Conservation (phyloP, 2,797 vertebrate species). For the Rachycentron canadum region DNA sequence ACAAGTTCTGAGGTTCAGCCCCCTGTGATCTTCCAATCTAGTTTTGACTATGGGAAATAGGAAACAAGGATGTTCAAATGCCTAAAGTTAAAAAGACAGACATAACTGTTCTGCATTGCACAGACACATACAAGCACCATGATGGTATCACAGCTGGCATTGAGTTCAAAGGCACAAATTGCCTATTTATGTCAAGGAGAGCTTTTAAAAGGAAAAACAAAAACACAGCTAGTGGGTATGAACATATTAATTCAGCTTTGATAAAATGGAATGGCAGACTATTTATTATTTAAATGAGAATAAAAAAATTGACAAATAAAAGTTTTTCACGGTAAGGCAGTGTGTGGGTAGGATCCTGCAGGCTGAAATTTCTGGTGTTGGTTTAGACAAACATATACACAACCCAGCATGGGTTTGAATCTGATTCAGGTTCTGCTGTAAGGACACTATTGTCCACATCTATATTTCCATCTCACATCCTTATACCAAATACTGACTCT, state of each 20-base stretch:
- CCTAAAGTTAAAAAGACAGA: constrained; percentile 41
- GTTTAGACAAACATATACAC: constrained; percentile 26
- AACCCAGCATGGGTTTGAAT: constrained; percentile 21
- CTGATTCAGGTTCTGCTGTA: constrained; percentile 2
- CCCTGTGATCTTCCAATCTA: constrained; percentile 48
- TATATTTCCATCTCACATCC: not conserved
- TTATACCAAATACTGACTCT: not conserved
- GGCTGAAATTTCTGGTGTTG: constrained; percentile 18
- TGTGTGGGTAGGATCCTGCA: constrained; percentile 11
- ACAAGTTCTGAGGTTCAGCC: constrained; percentile 53
- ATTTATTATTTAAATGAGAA: constrained; percentile 59
- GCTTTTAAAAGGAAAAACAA: constrained; percentile 59
- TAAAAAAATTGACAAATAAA: constrained; percentile 25
- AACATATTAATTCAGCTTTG: constrained; percentile 50
- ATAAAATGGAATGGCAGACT: constrained; percentile 27
- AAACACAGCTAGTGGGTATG: constrained; percentile 43
- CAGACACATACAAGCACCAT: constrained; percentile 24
- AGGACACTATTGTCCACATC: not conserved
- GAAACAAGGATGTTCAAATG: constrained; percentile 46
- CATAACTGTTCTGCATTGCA: constrained; percentile 27
- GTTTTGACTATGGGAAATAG: constrained; percentile 38
- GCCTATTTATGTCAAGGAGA: constrained; percentile 61
- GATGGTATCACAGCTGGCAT: constrained; percentile 45
- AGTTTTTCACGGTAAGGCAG: not conserved
- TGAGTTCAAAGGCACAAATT: constrained; percentile 56